These are phyloP conservation scores for Atlantisia rogersi DNA, from an alignment of 2,113 vertebrate genomes.

Conservation along the genomic window DNA sequence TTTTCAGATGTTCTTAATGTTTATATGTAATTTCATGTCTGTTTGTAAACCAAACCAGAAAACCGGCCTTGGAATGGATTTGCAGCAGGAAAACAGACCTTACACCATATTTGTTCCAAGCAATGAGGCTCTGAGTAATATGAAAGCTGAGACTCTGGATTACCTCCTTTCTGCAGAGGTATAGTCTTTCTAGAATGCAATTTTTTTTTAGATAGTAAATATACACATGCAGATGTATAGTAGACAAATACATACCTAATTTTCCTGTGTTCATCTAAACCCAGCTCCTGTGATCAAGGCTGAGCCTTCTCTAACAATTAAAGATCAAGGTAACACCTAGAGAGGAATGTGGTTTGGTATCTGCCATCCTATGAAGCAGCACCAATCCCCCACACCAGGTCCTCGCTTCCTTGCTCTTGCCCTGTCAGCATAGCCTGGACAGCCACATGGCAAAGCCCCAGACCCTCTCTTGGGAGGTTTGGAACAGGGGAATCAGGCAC, in stretches of 20 bases:
- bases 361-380: background rate
- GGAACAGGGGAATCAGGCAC: background rate
- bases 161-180: constrained; percentile 86
- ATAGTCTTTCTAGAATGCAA: background rate
- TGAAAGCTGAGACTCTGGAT: constrained; percentile 77
- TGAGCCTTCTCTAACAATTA: background rate
- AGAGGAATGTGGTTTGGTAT: background rate
- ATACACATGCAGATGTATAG: background rate
- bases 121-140: constrained; percentile 74
- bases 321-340: background rate
- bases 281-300: background rate
- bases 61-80: constrained; percentile 67
- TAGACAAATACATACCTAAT: background rate
- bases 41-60: constrained; percentile 75
- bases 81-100: constrained; percentile 74
- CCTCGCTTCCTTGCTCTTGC: background rate
- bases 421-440: background rate
- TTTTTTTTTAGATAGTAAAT: background rate
- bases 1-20: background rate
- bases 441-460: background rate
- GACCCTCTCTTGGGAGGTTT: background rate
- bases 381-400: background rate
- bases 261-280: background rate
- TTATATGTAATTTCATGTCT: background rate
- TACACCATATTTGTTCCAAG: constrained; percentile 89